A percentile compares a stretch with the other conserved stretches of the same genome.
Evolutionary conservation across 2,888 invertebrate genomes (phyloP).

Genomic region (Lottia scabra): DNA sequence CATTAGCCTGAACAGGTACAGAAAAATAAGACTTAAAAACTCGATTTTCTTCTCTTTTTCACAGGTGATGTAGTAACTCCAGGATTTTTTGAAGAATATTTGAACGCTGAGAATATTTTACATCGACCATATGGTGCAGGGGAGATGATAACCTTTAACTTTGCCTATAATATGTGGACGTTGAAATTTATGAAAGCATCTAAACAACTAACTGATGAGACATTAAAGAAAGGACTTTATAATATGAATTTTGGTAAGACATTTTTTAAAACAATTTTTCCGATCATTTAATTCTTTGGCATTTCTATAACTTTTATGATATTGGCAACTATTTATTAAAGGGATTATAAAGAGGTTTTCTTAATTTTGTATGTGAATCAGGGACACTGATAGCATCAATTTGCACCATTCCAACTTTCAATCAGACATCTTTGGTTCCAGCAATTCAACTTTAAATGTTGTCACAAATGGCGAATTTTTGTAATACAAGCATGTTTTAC

Average conservation of each 20-base stretch:
- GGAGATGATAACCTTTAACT: conserved; percentile 96
- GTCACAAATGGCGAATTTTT: no score
- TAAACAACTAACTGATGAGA: conserved; percentile 85
- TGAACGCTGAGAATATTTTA: conserved; percentile 68
- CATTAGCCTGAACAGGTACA: not conserved
- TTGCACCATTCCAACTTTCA: no score
- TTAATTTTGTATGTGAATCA: no score
- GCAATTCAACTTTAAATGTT: no score
- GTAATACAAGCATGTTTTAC: no score
- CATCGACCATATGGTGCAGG: conserved; percentile 74
- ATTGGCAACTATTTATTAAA: no score
- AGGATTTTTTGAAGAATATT: conserved; percentile 69
- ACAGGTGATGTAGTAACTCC: conserved; percentile 74
- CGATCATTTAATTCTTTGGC: no score
- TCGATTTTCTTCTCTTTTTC: not conserved
- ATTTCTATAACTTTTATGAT: no score
- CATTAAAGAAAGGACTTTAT: conserved; percentile 85
- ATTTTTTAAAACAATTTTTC: not conserved
- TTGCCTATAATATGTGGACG: conserved; percentile 93
- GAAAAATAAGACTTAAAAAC: not conserved
- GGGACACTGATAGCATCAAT: no score
- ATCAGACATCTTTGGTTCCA: no score
- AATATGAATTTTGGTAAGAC: conserved; percentile 79
- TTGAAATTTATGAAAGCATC: conserved; percentile 86
- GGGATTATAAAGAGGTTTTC: no score